phyloP scores from a whole-genome alignment of 1,140 invertebrate genomes.

The Drosophila virilis region DNA sequence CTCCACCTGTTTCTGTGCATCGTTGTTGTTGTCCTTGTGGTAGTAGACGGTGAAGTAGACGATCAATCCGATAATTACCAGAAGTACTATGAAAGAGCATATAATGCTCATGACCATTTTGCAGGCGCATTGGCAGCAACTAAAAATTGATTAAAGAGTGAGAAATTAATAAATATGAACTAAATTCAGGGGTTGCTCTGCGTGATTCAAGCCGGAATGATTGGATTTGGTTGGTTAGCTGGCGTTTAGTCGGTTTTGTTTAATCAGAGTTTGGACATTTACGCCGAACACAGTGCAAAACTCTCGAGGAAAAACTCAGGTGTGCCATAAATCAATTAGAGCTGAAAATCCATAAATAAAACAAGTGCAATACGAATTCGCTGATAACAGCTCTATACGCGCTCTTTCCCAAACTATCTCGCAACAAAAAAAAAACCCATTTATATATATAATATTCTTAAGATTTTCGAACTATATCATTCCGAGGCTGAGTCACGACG shows the following conservation, averaged over 20 bases:
- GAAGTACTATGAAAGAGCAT: slow-evolving; percentile 59
- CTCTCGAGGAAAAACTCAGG: no score
- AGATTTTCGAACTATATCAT: no score
- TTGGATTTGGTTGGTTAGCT: no score
- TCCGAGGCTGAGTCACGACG: no score
- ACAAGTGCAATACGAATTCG: not conserved
- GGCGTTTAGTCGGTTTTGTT: no score
- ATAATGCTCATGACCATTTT: slow-evolving; percentile 74
- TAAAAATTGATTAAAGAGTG: slow-evolving; percentile 34
- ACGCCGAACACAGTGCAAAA: no score
- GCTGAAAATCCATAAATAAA: not conserved
- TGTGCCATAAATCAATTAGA: not conserved
- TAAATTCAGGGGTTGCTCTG: no score
- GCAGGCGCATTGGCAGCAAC: slow-evolving; percentile 76
- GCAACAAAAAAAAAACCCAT: not conserved
- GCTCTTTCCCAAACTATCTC: not conserved
- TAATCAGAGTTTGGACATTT: no score
- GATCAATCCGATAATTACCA: slow-evolving; percentile 73
- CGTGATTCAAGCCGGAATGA: no score
- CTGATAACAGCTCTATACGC: not conserved
- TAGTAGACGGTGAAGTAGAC: slow-evolving; percentile 75
- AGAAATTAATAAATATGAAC: not conserved
- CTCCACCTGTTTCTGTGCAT: slow-evolving; percentile 38
- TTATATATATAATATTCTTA: no score
- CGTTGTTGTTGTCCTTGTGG: slow-evolving; percentile 59